Percentiles rank a stretch among this genome's conserved stretches.
Conservation (phyloP, 53 echinoderm and acorn worm species). For the Echinometra lucunter region DNA sequence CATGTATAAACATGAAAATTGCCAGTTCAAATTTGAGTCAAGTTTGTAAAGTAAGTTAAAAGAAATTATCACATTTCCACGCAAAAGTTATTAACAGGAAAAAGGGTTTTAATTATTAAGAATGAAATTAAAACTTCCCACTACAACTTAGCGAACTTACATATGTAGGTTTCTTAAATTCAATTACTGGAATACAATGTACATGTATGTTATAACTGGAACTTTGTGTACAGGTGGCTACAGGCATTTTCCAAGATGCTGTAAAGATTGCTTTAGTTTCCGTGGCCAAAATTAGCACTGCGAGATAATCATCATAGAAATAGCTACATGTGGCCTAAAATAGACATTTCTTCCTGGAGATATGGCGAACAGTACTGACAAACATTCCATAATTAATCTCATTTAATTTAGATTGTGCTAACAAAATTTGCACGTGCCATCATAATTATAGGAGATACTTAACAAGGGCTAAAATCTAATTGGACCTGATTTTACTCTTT, state of each 20-base stretch:
- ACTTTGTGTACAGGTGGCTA: not conserved
- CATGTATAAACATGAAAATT: too few relatives aligned
- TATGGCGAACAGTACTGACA: not conserved
- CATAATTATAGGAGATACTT: not conserved
- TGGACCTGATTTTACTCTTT: not conserved
- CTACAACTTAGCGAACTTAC: too few relatives aligned
- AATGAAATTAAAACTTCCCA: too few relatives aligned
- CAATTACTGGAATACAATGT: not conserved
- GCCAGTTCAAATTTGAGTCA: too few relatives aligned
- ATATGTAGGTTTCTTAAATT: not conserved
- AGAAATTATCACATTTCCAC: too few relatives aligned
- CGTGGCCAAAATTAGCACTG: not conserved
- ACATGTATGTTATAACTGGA: not conserved
- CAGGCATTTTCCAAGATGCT: not conserved
- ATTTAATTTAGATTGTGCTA: not conserved
- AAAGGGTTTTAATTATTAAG: too few relatives aligned
- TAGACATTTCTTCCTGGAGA: constrained; percentile 22
- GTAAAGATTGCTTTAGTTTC: not conserved
- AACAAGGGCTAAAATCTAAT: not conserved
- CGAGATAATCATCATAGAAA: constrained; percentile 4
- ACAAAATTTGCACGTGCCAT: not conserved
- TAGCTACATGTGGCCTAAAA: not conserved
- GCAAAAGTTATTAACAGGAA: too few relatives aligned
- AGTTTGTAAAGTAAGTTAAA: too few relatives aligned
- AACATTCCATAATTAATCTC: constrained; percentile 4